Conservation (phyloP, 2,888 invertebrate genomes). For the Aleiodes leptofemur region DNA sequence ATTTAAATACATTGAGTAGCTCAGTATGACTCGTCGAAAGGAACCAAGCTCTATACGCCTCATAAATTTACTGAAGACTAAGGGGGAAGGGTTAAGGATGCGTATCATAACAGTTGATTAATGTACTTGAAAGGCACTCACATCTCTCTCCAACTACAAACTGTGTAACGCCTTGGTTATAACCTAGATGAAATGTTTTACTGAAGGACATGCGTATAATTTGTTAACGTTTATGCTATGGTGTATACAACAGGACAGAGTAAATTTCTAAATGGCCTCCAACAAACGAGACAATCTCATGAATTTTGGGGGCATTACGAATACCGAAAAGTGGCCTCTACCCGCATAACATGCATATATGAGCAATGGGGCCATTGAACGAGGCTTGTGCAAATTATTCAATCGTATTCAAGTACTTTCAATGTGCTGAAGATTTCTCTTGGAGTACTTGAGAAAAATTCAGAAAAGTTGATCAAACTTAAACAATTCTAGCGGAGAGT, state of each 20-base stretch:
- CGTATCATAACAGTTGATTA: conserved; percentile 67
- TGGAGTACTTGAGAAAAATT: too few relatives aligned
- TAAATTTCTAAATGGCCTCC: conserved; percentile 17
- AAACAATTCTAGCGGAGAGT: too few relatives aligned
- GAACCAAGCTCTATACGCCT: conserved; percentile 56
- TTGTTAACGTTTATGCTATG: conserved; percentile 52
- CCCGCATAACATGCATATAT: conserved; percentile 37
- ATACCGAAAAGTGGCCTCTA: conserved; percentile 30
- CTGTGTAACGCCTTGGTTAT: conserved; percentile 9
- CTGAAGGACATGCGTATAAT: conserved; percentile 61
- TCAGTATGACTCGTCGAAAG: conserved; percentile 59
- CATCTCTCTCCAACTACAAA: conserved; percentile 35
- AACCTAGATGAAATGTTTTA: conserved; percentile 41
- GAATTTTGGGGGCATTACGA: conserved; percentile 31
- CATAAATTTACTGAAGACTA: conserved; percentile 62
- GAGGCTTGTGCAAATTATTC: conserved; percentile 23
- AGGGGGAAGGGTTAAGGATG: conserved; percentile 66
- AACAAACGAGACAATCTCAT: conserved; percentile 12
- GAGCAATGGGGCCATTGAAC: conserved; percentile 8
- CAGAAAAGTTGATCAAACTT: too few relatives aligned
- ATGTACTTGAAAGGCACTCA: conserved; percentile 60
- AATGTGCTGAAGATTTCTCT: too few relatives aligned
- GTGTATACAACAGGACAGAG: too few relatives aligned
- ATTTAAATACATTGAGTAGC: conserved; percentile 11
- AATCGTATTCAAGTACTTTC: neutral